Conservation (phyloP, 2,888 invertebrate genomes). For the Stomorhina lunata region DNA sequence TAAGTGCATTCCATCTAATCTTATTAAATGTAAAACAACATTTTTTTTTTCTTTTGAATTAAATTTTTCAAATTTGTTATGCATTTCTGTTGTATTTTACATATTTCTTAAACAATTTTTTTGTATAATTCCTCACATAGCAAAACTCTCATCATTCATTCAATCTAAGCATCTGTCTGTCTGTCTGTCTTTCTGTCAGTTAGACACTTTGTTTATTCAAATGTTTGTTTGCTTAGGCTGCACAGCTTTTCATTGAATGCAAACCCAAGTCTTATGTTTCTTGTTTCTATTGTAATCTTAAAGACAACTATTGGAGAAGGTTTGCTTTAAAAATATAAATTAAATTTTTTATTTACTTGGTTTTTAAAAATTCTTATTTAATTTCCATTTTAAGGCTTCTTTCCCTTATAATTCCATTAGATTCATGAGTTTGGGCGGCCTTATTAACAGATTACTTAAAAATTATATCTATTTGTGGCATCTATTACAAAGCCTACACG, state of each 20-base stretch:
- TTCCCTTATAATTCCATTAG: background rate
- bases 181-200: no score
- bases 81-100: background rate
- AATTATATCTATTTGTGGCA: slow-evolving; percentile 55
- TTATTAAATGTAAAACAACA: background rate
- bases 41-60: background rate
- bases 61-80: background rate
- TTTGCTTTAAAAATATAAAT: background rate
- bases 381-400: background rate
- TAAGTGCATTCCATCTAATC: background rate
- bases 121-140: background rate
- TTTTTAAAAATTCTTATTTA: background rate
- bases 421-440: slow-evolving; percentile 12
- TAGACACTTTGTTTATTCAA: background rate
- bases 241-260: background rate
- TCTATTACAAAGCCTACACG: slow-evolving; percentile 52
- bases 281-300: background rate
- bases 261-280: background rate
- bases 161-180: background rate
- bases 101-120: background rate
- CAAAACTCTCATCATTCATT: background rate
- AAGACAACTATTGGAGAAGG: background rate
- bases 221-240: background rate
- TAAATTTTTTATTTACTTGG: no score
- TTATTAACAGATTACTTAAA: slow-evolving; percentile 51